Evolutionary conservation across 2,888 invertebrate species (phyloP).

Genomic region (Crepidodera aurea): DNA sequence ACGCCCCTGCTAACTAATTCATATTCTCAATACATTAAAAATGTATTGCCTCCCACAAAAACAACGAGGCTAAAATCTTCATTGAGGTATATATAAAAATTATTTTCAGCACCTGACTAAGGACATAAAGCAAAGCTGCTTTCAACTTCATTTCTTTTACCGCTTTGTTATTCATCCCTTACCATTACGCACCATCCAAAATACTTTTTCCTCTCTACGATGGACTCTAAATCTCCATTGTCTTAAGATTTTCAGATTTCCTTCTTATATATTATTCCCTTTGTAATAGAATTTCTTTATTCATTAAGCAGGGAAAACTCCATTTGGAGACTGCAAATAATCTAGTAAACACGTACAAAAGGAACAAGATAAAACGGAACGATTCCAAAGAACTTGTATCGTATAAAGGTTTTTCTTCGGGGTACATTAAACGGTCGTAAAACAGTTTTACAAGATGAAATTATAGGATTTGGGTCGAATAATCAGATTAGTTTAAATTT

Average conservation of each 20-base stretch:
- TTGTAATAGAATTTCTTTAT: conserved; percentile 6
- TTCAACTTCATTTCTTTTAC: neutral
- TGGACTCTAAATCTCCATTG: conserved; percentile 1
- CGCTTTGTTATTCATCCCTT: neutral
- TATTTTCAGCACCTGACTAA: too few species aligned
- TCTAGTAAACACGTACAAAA: neutral
- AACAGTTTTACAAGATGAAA: too few species aligned
- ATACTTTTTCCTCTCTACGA: neutral
- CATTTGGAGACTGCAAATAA: neutral
- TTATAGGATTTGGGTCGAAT: too few species aligned
- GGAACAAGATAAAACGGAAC: neutral
- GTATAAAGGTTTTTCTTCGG: too few species aligned
- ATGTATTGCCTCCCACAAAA: too few species aligned
- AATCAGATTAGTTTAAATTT: too few species aligned
- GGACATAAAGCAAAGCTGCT: neutral
- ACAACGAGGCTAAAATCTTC: too few species aligned
- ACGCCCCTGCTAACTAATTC: too few species aligned
- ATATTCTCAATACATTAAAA: too few species aligned
- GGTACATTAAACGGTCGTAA: too few species aligned
- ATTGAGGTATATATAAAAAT: too few species aligned
- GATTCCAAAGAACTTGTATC: neutral
- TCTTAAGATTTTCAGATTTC: conserved; percentile 2
- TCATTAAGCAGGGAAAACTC: conserved; percentile 1
- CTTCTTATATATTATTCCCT: neutral
- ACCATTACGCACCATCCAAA: conserved; percentile 1